phyloP scores from a whole-genome alignment of 2,797 vertebrate species.

The Cryptoprocta ferox region DNA sequence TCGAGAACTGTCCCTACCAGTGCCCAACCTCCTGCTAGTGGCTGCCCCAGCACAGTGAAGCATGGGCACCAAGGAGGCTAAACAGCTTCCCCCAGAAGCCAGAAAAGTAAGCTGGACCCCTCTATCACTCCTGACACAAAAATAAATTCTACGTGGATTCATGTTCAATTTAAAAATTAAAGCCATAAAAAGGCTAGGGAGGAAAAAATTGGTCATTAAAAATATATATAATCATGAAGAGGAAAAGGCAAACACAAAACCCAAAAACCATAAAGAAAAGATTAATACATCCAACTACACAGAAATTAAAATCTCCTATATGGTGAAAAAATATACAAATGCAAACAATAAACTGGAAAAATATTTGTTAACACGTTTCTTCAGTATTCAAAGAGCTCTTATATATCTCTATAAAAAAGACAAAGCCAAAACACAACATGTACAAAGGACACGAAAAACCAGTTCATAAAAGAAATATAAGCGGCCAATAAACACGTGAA shows the following conservation, averaged over 20 bases:
- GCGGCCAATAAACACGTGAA: constrained; percentile 8
- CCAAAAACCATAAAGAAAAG: constrained; percentile 51
- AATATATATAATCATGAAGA: constrained; percentile 18
- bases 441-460: background rate
- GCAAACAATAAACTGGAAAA: constrained; percentile 52
- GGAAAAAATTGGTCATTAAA: constrained; percentile 36
- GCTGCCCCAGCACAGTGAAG: background rate
- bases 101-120: background rate
- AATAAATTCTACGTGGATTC: constrained; percentile 51
- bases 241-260: background rate
- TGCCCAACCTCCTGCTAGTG: background rate
- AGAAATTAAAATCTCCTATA: constrained; percentile 55
- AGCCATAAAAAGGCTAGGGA: constrained; percentile 32
- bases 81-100: background rate
- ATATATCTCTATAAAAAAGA: background rate
- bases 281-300: background rate
- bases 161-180: constrained; percentile 61
- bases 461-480: constrained; percentile 57
- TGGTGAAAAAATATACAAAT: constrained; percentile 15
- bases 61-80: background rate
- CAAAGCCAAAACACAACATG: constrained; percentile 29
- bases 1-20: background rate
- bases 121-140: background rate
- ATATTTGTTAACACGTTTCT: constrained; percentile 34
- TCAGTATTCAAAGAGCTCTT: constrained; percentile 24